Conservation (phyloP, 2,888 invertebrate genomes). For the Drosophila algonquin region DNA sequence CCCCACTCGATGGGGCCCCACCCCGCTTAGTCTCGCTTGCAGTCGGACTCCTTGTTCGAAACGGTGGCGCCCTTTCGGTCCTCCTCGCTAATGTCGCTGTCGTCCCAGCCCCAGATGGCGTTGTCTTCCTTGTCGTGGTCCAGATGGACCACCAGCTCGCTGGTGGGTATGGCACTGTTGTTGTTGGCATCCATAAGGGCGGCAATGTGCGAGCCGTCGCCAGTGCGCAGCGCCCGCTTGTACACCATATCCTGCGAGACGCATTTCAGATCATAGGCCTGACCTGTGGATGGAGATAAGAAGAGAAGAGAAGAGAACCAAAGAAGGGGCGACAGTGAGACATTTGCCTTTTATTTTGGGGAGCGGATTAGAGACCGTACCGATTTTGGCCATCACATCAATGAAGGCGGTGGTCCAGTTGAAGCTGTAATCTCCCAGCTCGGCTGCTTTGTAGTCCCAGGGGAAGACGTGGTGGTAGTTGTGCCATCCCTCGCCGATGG, state of each 20-base stretch:
- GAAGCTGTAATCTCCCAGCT: constrained; percentile 88
- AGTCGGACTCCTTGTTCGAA: constrained; percentile 57
- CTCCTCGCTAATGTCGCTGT: constrained; percentile 89
- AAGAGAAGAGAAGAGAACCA: too few relatives aligned
- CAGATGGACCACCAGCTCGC: constrained; percentile 74
- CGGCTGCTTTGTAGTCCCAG: constrained; percentile 91
- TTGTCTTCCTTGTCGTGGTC: constrained; percentile 84
- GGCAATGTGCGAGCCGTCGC: constrained; percentile 87
- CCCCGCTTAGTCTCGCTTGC: constrained; percentile 74
- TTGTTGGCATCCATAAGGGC: constrained; percentile 70
- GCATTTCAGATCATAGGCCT: constrained; percentile 93
- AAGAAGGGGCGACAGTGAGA: not conserved
- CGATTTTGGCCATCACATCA: constrained; percentile 88
- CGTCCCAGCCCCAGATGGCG: constrained; percentile 93
- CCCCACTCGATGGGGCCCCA: constrained; percentile 3
- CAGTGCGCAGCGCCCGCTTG: constrained; percentile 89
- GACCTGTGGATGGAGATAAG: constrained; percentile 85
- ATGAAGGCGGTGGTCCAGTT: constrained; percentile 88
- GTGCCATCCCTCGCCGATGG: constrained; percentile 93
- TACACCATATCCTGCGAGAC: constrained; percentile 89
- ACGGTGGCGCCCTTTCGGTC: constrained; percentile 86
- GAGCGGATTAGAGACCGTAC: constrained; percentile 81
- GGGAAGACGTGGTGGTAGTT: constrained; percentile 96
- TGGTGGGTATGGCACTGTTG: constrained; percentile 69
- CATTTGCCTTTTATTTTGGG: too few relatives aligned